These are phyloP conservation scores for Hydractinia symbiolongicarpus DNA, from an alignment of 30 jellyfish, hydroid and myxozoan genomes.

Conservation along the genomic window DNA sequence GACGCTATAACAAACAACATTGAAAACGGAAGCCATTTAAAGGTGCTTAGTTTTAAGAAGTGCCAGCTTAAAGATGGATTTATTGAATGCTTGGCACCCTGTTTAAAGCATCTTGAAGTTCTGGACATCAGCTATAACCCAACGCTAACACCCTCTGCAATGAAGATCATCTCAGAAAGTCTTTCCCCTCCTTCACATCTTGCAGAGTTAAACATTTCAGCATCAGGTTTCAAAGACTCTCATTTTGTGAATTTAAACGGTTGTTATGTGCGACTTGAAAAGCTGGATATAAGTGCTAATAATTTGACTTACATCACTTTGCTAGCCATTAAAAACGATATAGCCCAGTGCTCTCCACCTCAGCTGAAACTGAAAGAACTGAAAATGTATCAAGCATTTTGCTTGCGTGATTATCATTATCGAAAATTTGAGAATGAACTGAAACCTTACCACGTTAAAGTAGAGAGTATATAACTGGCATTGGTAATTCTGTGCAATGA, in stretches of 20 bases:
- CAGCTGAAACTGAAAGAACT: background rate
- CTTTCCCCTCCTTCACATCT: background rate
- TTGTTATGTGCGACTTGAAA: background rate
- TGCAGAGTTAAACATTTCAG: background rate
- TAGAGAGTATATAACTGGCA: background rate
- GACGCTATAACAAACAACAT: background rate
- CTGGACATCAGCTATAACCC: constrained; percentile 7
- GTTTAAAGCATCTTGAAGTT: background rate
- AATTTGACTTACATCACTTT: constrained; percentile 1
- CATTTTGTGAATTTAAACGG: background rate
- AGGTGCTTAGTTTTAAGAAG: background rate
- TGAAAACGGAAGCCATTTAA: background rate
- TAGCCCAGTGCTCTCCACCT: background rate
- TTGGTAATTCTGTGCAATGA: too few relatives aligned
- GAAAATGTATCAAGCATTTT: constrained; percentile 1
- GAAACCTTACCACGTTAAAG: background rate
- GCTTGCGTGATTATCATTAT: constrained; percentile 13
- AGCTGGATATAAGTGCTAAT: background rate
- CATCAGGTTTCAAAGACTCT: constrained; percentile 12
- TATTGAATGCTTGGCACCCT: background rate
- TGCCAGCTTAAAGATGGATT: background rate
- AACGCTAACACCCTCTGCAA: constrained; percentile 1
- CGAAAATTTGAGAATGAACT: constrained; percentile 5
- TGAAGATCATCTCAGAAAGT: background rate
- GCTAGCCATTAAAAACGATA: constrained; percentile 16